Evolutionary conservation across 2,113 vertebrate species (phyloP).

Genomic region (Gasterosteus nipponicus): DNA sequence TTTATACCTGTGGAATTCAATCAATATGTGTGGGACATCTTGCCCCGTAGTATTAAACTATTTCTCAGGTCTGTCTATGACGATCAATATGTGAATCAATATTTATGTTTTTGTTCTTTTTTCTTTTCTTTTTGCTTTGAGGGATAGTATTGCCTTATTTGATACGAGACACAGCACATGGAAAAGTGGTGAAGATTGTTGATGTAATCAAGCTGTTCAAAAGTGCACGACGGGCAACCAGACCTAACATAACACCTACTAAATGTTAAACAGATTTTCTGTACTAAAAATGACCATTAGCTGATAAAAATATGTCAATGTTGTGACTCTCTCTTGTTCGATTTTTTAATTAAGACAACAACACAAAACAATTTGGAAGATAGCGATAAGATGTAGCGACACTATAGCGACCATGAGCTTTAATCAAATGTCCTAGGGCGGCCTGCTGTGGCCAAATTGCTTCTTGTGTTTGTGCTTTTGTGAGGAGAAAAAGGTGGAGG

Average conservation of each 20-base stretch:
- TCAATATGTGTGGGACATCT: background rate
- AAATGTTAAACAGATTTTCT: background rate
- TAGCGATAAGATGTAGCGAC: background rate
- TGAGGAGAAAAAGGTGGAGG: constrained; percentile 19
- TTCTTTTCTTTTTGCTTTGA: background rate
- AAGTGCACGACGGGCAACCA: background rate
- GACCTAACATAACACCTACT: too few relatives aligned
- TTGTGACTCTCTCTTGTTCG: background rate
- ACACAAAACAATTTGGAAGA: background rate
- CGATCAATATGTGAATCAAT: constrained; percentile 25
- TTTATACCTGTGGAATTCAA: background rate
- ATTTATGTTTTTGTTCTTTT: background rate
- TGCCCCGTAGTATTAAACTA: background rate
- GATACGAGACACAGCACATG: background rate
- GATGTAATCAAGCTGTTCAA: background rate
- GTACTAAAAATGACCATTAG: background rate
- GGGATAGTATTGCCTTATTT: background rate
- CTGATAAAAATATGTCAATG: background rate
- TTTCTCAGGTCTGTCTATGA: background rate
- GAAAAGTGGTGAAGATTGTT: background rate
- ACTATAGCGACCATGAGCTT: background rate
- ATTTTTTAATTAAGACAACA: background rate
- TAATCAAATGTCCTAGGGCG: constrained; percentile 43
- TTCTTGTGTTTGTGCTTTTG: constrained; percentile 27
- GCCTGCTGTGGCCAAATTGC: constrained; percentile 21